A percentile compares a stretch with the other conserved stretches of the same genome.
Evolutionary conservation across 2,113 vertebrate species (phyloP).

Genomic region (Dolichotis patagonum): DNA sequence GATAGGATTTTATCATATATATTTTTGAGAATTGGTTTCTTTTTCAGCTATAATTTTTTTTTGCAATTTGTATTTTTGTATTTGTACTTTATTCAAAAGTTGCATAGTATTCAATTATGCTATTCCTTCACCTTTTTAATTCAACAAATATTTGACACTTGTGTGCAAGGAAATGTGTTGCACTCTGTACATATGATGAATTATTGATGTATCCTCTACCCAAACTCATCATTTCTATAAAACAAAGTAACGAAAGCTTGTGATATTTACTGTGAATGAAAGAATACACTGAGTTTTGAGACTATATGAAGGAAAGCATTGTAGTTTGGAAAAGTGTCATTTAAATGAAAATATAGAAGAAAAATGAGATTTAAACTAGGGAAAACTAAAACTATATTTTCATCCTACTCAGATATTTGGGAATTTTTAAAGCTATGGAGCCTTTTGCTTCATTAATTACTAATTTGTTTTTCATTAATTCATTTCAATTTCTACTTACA

Average conservation of each 20-base stretch:
- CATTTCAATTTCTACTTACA: not conserved
- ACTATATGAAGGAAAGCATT: not conserved
- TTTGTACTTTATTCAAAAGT: not conserved
- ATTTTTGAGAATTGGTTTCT: not conserved
- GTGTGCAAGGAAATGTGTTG: not conserved
- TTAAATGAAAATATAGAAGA: not conserved
- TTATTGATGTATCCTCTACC: not conserved
- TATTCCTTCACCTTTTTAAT: not conserved
- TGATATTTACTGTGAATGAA: not conserved
- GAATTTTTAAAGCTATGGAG: not conserved
- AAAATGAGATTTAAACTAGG: not conserved
- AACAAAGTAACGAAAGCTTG: slow-evolving; percentile 15
- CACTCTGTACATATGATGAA: not conserved
- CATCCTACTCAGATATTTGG: not conserved
- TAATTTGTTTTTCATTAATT: not conserved
- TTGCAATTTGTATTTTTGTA: not conserved
- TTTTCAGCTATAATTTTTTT: not conserved
- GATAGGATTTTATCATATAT: not conserved
- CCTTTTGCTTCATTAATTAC: not conserved
- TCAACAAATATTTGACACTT: not conserved
- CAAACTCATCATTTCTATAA: not conserved
- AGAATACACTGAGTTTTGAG: not conserved
- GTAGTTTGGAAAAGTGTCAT: not conserved
- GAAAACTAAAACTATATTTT: slow-evolving; percentile 14
- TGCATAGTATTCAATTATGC: not conserved